These are phyloP conservation scores for Drymonia ruficornis DNA, from an alignment of 2,888 invertebrate genomes.

Conservation along the genomic window DNA sequence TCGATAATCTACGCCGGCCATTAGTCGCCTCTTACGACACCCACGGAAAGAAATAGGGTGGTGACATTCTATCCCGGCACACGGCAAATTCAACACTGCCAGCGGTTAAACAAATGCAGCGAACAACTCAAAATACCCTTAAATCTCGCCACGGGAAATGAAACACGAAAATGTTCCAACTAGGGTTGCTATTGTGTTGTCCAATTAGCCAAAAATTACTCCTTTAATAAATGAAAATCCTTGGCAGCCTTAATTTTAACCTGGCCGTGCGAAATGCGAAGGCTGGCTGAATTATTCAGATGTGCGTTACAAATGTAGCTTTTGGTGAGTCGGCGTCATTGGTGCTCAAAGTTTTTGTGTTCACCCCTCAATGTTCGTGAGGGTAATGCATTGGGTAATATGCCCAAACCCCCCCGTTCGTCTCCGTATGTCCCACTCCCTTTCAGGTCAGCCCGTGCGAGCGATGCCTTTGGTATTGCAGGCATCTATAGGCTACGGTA, in stretches of 20 bases:
- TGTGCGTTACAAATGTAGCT: conserved; percentile 39
- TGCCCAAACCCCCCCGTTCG: too few species aligned
- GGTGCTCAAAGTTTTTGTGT: conserved; percentile 25
- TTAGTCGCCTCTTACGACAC: too few species aligned
- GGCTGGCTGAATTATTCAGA: conserved; percentile 52
- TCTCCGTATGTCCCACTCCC: too few species aligned
- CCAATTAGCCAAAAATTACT: conserved; percentile 63
- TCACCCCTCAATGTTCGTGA: background rate
- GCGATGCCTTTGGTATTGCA: too few species aligned
- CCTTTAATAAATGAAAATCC: conserved; percentile 61
- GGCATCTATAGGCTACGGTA: too few species aligned
- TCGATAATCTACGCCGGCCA: too few species aligned
- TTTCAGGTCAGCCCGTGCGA: too few species aligned
- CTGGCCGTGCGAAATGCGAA: conserved; percentile 44
- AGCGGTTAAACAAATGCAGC: background rate
- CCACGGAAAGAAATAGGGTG: too few species aligned
- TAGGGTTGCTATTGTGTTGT: conserved; percentile 31
- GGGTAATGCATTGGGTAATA: too few species aligned
- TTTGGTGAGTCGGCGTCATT: conserved; percentile 15
- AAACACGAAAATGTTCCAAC: conserved; percentile 33
- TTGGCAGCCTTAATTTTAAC: conserved; percentile 55
- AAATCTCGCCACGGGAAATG: conserved; percentile 40
- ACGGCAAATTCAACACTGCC: too few species aligned
- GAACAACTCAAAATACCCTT: conserved; percentile 2
- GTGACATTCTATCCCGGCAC: too few species aligned